Evolutionary conservation across 2,797 vertebrate genomes (phyloP).

Genomic region (Knipowitschia caucasica): DNA sequence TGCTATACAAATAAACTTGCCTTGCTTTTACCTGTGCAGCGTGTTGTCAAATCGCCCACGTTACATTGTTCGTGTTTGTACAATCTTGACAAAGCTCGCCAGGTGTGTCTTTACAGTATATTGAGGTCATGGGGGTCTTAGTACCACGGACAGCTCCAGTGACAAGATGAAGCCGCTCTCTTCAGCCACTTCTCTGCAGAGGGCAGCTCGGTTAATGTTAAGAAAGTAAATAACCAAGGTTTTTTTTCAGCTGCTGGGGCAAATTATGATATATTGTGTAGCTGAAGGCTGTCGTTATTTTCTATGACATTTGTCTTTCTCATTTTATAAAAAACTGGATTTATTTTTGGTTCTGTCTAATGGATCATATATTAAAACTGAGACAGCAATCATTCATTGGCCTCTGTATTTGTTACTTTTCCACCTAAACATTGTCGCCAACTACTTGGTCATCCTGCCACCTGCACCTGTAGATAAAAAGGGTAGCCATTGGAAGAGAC

Average conservation of each 20-base stretch:
- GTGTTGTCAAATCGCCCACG: neutral
- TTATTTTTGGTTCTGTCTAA: conserved; percentile 26
- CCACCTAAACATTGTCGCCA: neutral
- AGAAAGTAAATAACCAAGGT: too few relatives aligned
- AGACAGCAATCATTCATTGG: conserved; percentile 7
- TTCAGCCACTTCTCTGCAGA: neutral
- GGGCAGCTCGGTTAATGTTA: neutral
- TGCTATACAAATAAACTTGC: too few relatives aligned
- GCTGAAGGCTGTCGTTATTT: too few relatives aligned
- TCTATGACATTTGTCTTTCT: too few relatives aligned
- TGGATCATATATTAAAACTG: conserved; percentile 35
- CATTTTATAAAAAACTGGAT: too few relatives aligned
- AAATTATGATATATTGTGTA: too few relatives aligned
- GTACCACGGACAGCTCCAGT: conserved; percentile 79
- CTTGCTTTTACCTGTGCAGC: neutral
- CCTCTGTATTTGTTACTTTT: neutral
- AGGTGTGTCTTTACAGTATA: neutral
- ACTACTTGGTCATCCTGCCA: neutral
- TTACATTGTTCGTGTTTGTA: neutral
- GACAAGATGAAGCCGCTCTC: neutral
- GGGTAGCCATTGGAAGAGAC: neutral
- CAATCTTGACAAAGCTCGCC: neutral
- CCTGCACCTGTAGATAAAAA: neutral
- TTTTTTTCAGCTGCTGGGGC: too few relatives aligned
- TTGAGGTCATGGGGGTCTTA: conserved; percentile 15